Conservation (phyloP, 2,888 invertebrate species). For the Cyclophora punctaria region DNA sequence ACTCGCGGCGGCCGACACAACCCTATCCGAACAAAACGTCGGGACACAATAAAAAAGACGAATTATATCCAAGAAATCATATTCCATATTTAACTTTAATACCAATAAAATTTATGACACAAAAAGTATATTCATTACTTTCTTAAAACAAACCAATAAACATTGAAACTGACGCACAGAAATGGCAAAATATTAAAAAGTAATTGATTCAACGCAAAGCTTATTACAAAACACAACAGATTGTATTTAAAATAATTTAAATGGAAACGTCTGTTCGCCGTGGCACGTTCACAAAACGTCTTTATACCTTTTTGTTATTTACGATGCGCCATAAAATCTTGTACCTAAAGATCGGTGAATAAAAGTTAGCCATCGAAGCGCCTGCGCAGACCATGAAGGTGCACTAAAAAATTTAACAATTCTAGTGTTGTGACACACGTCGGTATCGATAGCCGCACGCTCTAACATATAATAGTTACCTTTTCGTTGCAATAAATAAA, state of each 20-base stretch:
- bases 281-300: slow-evolving; percentile 59
- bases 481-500: too few species aligned
- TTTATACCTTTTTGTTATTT: slow-evolving; percentile 63
- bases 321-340: slow-evolving; percentile 56
- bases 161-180: slow-evolving; percentile 24
- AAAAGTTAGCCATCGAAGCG: slow-evolving; percentile 54
- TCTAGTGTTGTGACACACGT: slow-evolving; percentile 25
- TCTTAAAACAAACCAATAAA: slow-evolving; percentile 22
- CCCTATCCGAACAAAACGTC: too few species aligned
- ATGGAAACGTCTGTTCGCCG: slow-evolving; percentile 55
- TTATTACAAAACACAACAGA: slow-evolving; percentile 51
- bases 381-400: slow-evolving; percentile 30
- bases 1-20: too few species aligned
- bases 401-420: slow-evolving; percentile 44
- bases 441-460: slow-evolving; percentile 22
- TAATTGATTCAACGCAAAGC: slow-evolving; percentile 59
- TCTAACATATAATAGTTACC: too few species aligned
- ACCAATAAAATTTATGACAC: too few species aligned
- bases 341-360: slow-evolving; percentile 61
- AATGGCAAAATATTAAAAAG: slow-evolving; percentile 34
- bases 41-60: too few species aligned
- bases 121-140: too few species aligned
- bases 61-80: too few species aligned
- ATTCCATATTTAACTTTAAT: too few species aligned
- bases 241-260: slow-evolving; percentile 64